These are phyloP conservation scores for Holotrichia oblita DNA, from an alignment of 1,140 invertebrate genomes.

Conservation along the genomic window DNA sequence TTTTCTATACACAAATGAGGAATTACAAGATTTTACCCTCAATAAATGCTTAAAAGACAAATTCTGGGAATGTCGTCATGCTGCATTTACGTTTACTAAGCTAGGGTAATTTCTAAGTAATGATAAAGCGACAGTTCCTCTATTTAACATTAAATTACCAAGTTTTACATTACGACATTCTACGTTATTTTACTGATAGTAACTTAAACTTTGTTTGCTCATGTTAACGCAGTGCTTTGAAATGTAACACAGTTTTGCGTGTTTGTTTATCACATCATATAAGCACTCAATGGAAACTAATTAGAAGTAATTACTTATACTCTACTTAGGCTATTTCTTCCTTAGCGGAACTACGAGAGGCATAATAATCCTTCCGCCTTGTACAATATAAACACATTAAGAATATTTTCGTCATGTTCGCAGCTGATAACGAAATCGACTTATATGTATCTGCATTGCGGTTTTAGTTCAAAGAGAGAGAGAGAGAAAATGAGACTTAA, in stretches of 20 bases:
- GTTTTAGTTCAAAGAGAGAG: slow-evolving; percentile 16
- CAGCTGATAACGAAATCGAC: slow-evolving; percentile 15
- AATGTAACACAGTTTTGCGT: neutral
- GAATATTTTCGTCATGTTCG: neutral
- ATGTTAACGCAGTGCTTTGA: neutral
- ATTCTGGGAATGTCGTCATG: too few relatives aligned
- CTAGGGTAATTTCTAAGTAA: too few relatives aligned
- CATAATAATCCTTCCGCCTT: neutral
- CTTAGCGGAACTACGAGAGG: neutral
- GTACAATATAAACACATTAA: slow-evolving; percentile 9
- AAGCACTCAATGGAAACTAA: neutral
- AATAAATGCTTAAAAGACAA: too few relatives aligned
- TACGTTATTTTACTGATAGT: too few relatives aligned
- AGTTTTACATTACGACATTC: too few relatives aligned
- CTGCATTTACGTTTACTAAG: too few relatives aligned
- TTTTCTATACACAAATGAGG: too few relatives aligned
- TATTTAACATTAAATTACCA: too few relatives aligned
- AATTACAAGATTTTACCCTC: too few relatives aligned
- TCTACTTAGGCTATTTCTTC: neutral
- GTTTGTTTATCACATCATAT: neutral
- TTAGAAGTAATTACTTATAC: neutral
- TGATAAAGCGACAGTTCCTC: too few relatives aligned
- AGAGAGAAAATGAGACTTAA: slow-evolving; percentile 1
- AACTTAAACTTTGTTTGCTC: neutral
- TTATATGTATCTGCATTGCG: slow-evolving; percentile 16